Evolutionary conservation across 1,140 invertebrate genomes (phyloP).

Genomic region (Meteorus sp.): DNA sequence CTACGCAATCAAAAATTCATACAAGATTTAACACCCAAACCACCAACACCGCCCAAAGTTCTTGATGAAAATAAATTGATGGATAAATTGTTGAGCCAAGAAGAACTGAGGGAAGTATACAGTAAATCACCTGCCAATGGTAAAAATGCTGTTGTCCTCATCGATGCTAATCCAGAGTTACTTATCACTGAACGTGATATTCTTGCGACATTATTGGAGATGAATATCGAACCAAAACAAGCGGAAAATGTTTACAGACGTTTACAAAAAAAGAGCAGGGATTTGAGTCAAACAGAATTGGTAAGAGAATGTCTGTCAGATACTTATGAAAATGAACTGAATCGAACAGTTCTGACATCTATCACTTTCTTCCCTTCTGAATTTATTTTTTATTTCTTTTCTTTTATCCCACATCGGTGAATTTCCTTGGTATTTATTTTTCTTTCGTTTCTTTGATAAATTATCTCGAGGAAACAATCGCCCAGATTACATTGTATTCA

Average conservation of each 20-base stretch:
- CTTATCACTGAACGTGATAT: conserved; percentile 46
- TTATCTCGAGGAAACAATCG: conserved; percentile 12
- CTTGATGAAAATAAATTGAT: conserved; percentile 45
- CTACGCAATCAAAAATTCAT: conserved; percentile 17
- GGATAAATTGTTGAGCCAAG: conserved; percentile 38
- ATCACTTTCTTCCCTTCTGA: too few species aligned
- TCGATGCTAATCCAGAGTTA: conserved; percentile 49
- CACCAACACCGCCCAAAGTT: conserved; percentile 47
- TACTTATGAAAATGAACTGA: background rate
- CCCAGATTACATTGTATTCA: conserved; percentile 17
- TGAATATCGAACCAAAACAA: conserved; percentile 43
- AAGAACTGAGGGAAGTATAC: conserved; percentile 29
- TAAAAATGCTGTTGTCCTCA: conserved; percentile 37
- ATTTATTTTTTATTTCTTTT: too few species aligned
- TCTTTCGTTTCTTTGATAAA: background rate
- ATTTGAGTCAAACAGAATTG: conserved; percentile 32
- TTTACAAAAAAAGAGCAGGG: conserved; percentile 43
- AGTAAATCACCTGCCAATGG: conserved; percentile 11
- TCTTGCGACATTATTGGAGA: conserved; percentile 46
- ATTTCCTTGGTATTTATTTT: background rate
- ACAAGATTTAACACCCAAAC: conserved; percentile 18
- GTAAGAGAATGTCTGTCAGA: conserved; percentile 28
- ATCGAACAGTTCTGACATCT: background rate
- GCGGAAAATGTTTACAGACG: conserved; percentile 44
- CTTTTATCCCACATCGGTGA: background rate